Evolutionary conservation across 2,113 vertebrate species (phyloP).

Genomic region (Heloderma charlesbogerti): DNA sequence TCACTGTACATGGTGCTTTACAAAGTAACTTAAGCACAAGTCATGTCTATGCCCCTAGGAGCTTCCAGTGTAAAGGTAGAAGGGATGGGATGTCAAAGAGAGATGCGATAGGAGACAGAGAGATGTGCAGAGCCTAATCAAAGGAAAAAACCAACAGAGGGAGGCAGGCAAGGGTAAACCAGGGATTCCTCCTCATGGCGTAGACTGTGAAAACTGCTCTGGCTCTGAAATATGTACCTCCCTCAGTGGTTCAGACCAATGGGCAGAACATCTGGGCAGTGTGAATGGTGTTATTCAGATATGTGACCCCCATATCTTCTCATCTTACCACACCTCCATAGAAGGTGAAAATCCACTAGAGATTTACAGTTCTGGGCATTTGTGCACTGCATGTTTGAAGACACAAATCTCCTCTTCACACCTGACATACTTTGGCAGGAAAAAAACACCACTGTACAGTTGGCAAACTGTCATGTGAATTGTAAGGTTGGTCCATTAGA

Average conservation of each 20-base stretch:
- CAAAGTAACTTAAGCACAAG: not conserved
- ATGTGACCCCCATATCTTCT: not conserved
- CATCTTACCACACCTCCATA: not conserved
- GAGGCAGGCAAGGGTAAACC: no score
- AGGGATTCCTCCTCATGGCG: not conserved
- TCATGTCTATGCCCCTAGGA: not conserved
- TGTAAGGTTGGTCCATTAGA: conserved; percentile 5
- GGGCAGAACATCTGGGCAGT: not conserved
- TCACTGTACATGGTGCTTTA: not conserved
- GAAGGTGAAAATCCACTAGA: not conserved
- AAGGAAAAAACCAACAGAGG: not conserved
- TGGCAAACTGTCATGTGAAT: not conserved
- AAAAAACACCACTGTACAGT: not conserved
- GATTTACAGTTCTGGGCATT: not conserved
- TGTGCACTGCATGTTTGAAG: not conserved
- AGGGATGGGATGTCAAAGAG: not conserved
- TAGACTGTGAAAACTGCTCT: not conserved
- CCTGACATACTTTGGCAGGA: not conserved
- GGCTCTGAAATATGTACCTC: not conserved
- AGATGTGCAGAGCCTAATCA: no score
- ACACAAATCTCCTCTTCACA: not conserved
- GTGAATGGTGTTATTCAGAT: not conserved
- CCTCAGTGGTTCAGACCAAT: not conserved
- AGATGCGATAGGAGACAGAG: not conserved
- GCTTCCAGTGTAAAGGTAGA: not conserved